Evolutionary conservation across 2,113 vertebrate genomes (phyloP).

Genomic region (Leucoraja erinaceus): DNA sequence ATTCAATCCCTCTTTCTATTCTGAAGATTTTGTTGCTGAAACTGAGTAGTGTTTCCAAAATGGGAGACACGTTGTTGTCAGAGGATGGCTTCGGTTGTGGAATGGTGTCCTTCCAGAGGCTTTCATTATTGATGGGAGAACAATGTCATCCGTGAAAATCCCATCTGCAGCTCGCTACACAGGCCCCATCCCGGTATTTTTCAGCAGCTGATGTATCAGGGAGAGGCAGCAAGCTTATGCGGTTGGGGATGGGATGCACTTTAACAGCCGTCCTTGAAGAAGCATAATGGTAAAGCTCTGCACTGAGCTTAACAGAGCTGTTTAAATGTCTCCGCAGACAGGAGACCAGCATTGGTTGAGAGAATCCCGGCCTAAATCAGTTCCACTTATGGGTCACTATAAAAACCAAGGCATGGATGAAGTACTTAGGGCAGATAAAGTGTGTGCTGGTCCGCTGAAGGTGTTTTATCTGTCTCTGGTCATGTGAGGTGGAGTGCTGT

Average conservation of each 20-base stretch:
- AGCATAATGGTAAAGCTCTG: background rate
- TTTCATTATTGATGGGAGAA: background rate
- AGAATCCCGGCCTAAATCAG: background rate
- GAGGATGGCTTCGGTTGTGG: background rate
- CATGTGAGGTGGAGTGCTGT: background rate
- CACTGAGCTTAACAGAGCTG: background rate
- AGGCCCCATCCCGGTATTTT: too few species aligned
- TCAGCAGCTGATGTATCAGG: background rate
- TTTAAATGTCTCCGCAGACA: background rate
- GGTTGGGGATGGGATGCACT: background rate
- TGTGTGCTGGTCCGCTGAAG: background rate
- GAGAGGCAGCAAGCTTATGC: background rate
- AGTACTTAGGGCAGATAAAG: too few species aligned
- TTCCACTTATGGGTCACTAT: background rate
- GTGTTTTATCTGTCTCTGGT: background rate
- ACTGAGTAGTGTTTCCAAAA: background rate
- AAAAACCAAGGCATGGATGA: background rate
- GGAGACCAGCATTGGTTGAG: background rate
- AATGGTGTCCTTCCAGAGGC: background rate
- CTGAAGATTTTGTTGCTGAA: background rate
- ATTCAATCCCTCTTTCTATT: background rate
- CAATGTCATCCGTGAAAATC: conserved; percentile 12
- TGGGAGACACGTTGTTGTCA: background rate
- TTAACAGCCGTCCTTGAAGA: background rate
- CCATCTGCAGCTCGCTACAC: background rate